Percentiles rank a stretch among this genome's conserved stretches.
These are phyloP conservation scores for Saguinus midas DNA, from an alignment of 2,113 vertebrate genomes.

Conservation along the genomic window DNA sequence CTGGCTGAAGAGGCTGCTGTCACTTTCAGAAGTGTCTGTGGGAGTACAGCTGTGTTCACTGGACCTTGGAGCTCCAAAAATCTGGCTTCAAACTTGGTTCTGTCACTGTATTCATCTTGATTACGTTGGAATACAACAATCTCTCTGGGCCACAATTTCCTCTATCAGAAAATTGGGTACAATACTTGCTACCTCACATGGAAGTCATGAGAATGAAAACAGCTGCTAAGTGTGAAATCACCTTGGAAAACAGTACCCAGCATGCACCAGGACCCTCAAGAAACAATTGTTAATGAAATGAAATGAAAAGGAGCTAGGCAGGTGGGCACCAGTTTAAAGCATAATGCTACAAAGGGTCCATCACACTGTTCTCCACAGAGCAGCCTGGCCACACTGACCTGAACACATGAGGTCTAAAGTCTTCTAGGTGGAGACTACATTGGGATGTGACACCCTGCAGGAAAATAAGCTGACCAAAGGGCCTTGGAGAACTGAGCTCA, in stretches of 20 bases:
- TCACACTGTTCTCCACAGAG: background rate
- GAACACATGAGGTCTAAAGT: too few relatives aligned
- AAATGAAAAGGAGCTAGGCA: background rate
- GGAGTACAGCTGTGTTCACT: background rate
- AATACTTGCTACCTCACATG: background rate
- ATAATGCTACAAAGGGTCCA: background rate
- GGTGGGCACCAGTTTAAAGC: background rate
- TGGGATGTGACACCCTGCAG: background rate
- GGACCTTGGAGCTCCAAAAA: background rate
- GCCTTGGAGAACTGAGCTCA: background rate
- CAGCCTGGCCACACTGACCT: background rate
- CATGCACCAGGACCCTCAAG: background rate
- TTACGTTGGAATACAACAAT: background rate
- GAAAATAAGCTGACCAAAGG: background rate
- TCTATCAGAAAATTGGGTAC: background rate
- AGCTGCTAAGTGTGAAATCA: background rate
- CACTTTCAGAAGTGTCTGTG: background rate
- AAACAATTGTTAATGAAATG: background rate
- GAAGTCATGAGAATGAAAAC: background rate
- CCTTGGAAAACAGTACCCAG: background rate
- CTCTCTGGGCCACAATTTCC: background rate
- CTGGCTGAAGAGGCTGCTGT: background rate
- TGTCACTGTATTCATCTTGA: background rate
- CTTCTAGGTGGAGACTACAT: background rate
- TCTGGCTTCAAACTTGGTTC: background rate